These are phyloP conservation scores for Haemorhous mexicanus DNA, from an alignment of 2,113 vertebrate genomes.

Conservation along the genomic window DNA sequence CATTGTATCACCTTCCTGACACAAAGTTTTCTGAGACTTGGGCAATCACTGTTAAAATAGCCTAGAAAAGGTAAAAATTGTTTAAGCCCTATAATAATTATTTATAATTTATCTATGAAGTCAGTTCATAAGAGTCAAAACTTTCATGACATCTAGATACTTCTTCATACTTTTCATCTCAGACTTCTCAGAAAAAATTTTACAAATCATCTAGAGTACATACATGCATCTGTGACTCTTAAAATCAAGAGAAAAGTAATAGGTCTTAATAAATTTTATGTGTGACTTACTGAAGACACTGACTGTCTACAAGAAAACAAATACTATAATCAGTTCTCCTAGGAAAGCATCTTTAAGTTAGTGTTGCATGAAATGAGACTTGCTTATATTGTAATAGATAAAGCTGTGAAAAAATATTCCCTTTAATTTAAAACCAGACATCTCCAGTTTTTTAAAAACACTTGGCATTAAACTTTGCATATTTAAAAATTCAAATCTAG, in stretches of 20 bases:
- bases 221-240: background rate
- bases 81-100: background rate
- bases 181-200: background rate
- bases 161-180: background rate
- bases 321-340: conserved; percentile 13
- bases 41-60: conserved; percentile 1
- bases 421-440: background rate
- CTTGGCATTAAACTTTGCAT: background rate
- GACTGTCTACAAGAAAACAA: conserved; percentile 30
- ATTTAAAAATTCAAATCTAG: background rate
- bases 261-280: background rate
- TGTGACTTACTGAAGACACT: background rate
- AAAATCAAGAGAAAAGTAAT: conserved; percentile 4
- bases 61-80: background rate
- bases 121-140: background rate
- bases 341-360: background rate
- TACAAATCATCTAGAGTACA: background rate
- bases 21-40: background rate
- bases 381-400: background rate
- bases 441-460: background rate
- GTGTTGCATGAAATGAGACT: conserved; percentile 34
- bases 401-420: background rate
- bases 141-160: background rate
- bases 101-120: background rate
- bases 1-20: background rate